Base-by-base conservation (phyloP, 2,113 vertebrate genomes). In the Mola mola region DNA sequence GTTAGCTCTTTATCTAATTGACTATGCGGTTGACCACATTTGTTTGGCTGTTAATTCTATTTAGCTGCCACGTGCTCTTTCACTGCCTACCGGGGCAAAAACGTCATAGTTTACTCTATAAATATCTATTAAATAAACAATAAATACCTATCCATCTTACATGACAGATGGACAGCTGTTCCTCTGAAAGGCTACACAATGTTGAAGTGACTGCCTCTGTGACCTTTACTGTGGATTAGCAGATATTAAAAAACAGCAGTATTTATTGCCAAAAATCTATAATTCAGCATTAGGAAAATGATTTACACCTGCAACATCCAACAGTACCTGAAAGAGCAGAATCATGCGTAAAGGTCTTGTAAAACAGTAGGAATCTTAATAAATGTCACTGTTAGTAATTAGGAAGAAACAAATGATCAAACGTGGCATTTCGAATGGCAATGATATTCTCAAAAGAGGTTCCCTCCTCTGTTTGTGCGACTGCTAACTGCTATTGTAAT, bases 301-400 rank as follows among this genome's bases (percentile, higher is more conserved):
- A n/a, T n/a, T n/a, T n/a, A 2, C 28, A 29, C 28, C 36, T 44
- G 10, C 21, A 15, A 29, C 31, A 29, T 62, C 29, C 26, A 26
- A 10, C n/a, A 25, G 34, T 21, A 69, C 47, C 16, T 43, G 8
- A 24, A 53, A 76, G n/a, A 33, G n/a, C 19, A 53, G 29, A 70
- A 64, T 64, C 40, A 41, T 66, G 44, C 31, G 67, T 50, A 85
- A 80, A 80, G 65, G 75, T 79, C 78, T 78, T 72, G 64, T 79
- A 67, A 66, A 81, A 72, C 75, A 75, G 51, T 29, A 34, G 44
- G 49, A 66, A 62, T 72, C 24, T 56, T 59, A 25, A 58, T 72
- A 78, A 79, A 88, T 88, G 72, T 79, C 81, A 83, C 44, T 3
- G 41, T 67, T 28, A 52, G 48, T 63, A 57, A 82, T 79, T 72